A percentile compares a stretch with the other conserved stretches of the same genome.
phyloP scores from a whole-genome alignment of 2,113 vertebrate species.

The Petrocephalus microphthalmus region DNA sequence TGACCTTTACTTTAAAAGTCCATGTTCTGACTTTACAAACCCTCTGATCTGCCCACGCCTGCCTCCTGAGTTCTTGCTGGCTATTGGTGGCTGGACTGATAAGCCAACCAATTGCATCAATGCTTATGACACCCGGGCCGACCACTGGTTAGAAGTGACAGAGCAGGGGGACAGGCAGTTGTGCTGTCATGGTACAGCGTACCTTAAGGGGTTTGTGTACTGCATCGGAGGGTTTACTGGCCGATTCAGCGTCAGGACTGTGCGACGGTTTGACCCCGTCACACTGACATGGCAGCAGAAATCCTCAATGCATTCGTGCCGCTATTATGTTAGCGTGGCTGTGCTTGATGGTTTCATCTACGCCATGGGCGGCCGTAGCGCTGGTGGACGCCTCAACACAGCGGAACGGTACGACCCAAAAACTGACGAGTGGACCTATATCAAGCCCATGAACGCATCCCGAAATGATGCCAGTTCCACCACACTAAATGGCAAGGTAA shows the following conservation, averaged over 20 bases:
- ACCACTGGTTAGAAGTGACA: constrained; percentile 66
- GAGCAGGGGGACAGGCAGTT: constrained; percentile 56
- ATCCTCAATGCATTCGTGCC: constrained; percentile 68
- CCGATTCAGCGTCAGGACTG: constrained; percentile 62
- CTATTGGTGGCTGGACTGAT: constrained; percentile 64
- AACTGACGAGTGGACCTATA: constrained; percentile 71
- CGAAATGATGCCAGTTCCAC: constrained; percentile 43
- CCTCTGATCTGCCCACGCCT: constrained; percentile 58
- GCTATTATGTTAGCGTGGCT: constrained; percentile 41
- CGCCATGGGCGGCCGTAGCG: constrained; percentile 66
- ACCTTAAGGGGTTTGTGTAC: background rate
- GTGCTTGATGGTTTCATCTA: constrained; percentile 44
- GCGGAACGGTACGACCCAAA: constrained; percentile 36
- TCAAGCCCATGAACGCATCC: constrained; percentile 66
- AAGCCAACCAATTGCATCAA: constrained; percentile 63
- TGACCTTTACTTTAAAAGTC: constrained; percentile 49
- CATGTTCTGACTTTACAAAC: constrained; percentile 39
- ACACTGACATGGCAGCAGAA: constrained; percentile 51
- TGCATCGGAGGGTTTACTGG: constrained; percentile 63
- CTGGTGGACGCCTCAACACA: constrained; percentile 59
- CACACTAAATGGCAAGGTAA: background rate
- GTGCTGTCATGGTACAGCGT: constrained; percentile 57
- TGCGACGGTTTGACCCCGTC: background rate
- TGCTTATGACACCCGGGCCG: constrained; percentile 61
- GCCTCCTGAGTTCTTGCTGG: constrained; percentile 42